Base-by-base conservation (phyloP, 2,888 invertebrate species). In the Phania funesta region DNA sequence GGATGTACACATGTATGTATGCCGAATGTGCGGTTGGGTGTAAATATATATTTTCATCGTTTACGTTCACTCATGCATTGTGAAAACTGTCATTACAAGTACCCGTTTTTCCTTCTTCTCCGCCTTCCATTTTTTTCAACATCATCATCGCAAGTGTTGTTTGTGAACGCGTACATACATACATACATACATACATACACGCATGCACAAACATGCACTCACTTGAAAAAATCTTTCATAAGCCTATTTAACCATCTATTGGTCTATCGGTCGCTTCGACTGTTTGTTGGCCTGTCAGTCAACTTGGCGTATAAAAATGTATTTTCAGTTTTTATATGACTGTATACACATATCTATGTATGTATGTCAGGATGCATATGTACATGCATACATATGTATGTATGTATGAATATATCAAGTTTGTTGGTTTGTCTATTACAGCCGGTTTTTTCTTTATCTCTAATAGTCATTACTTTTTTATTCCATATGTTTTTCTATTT, bases 81-180 rank as follows among this genome's bases (percentile, higher is more conserved):
- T 74, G 64, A 82, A 82, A 74, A 82, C 68, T 82, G 82, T 78
- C 82, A 78, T 78, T 77, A 82, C 56, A 78, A 82, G 68, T 78
- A 82, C 82, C 68, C 81, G 76, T 67, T 81, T 76, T 68, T 68
- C 18, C 44, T 64, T 9, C 44, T 56, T 44, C 73, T 52, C 20
- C 50, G 29, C 68, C 68, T 58, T 67, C 58, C 20, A 38, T n/a
- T 58, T 29, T 56, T 48, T 38, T 64, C 8, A 50, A 16, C 44
- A 56, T 65, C 48, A 24, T 65, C 58, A 41, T 58, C 50, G 52
- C 35, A 67, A 74, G 24, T 74, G 46, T 56, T 65, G 46, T 52
- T 74, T 56, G 44, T 38, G 13, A n/a, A 35, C 9, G 32, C 32
- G 50, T 44, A 44, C 9, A 73, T 13, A 32, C 11, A 44, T 26